These are phyloP conservation scores for Gopherus evgoodei DNA, from an alignment of 2,113 vertebrate species.

Conservation along the genomic window DNA sequence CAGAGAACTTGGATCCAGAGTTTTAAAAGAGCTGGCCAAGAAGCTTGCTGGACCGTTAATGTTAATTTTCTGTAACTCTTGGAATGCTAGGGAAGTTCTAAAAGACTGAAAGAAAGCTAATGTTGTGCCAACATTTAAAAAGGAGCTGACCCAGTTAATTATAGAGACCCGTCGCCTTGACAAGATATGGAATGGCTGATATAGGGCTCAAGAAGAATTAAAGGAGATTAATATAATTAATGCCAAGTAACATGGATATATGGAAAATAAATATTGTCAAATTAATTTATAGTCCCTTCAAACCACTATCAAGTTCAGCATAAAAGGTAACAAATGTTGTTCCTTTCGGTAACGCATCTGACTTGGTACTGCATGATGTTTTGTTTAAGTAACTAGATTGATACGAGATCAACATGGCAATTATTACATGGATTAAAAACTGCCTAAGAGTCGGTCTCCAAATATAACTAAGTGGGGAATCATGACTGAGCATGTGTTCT, in stretches of 20 bases:
- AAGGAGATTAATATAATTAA: not conserved
- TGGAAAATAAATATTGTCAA: not conserved
- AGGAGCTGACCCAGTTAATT: not conserved
- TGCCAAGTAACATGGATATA: not conserved
- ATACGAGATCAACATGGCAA: not conserved
- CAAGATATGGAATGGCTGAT: not conserved
- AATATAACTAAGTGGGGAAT: conserved; percentile 53
- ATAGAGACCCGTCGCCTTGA: not conserved
- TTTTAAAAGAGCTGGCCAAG: not conserved
- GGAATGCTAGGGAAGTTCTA: not conserved
- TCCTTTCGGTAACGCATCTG: not conserved
- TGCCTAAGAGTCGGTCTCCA: conserved; percentile 32
- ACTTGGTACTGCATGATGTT: not conserved
- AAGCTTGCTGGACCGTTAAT: not conserved
- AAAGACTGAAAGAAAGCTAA: not conserved
- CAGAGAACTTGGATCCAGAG: conserved; percentile 16
- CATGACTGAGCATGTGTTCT: conserved; percentile 26
- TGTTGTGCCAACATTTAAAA: not conserved
- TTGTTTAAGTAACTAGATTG: not conserved
- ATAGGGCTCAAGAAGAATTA: not conserved
- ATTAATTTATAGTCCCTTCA: not conserved
- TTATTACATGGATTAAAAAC: conserved; percentile 49
- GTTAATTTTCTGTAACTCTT: conserved; percentile 14
- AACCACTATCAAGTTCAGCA: not conserved
- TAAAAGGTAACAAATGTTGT: not conserved